Evolutionary conservation across 1,140 invertebrate genomes (phyloP).

Genomic region (Lepidostoma basale): DNA sequence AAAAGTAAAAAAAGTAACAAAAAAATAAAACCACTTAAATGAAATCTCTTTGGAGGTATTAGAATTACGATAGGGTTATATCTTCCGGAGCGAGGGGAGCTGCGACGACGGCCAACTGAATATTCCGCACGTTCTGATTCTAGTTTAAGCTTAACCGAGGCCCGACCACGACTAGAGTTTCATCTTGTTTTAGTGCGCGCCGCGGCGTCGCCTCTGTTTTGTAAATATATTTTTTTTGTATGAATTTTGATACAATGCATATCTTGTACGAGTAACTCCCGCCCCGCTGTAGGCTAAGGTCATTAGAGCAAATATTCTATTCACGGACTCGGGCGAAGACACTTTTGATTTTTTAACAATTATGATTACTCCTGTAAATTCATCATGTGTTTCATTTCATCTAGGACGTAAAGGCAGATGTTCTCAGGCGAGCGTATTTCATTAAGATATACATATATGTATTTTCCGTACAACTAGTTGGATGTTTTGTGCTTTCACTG

Average conservation of each 20-base stretch:
- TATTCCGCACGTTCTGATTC: background rate
- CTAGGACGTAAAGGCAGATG: background rate
- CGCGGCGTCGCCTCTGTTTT: slow-evolving; percentile 2
- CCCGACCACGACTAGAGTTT: background rate
- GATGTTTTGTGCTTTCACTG: slow-evolving; percentile 32
- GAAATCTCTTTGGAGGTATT: background rate
- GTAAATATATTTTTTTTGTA: slow-evolving; percentile 34
- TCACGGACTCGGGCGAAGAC: background rate
- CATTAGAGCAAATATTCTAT: slow-evolving; percentile 19
- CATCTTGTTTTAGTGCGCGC: background rate
- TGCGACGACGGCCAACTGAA: background rate
- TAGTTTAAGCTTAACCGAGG: slow-evolving; percentile 14
- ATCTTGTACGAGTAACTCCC: slow-evolving; percentile 25
- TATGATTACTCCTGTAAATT: background rate
- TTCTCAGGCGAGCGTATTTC: slow-evolving; percentile 18
- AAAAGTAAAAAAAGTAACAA: background rate
- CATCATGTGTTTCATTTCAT: slow-evolving; percentile 4
- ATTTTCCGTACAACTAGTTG: slow-evolving; percentile 30
- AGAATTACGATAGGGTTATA: background rate
- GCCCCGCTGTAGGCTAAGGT: background rate
- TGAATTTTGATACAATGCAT: slow-evolving; percentile 31
- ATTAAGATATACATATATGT: slow-evolving; percentile 31
- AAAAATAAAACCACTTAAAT: background rate
- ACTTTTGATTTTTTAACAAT: background rate
- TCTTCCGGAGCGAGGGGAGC: background rate